These are phyloP conservation scores for Scolanthus callimorphus DNA, from an alignment of 92 coral and sea anemone species.

Conservation along the genomic window DNA sequence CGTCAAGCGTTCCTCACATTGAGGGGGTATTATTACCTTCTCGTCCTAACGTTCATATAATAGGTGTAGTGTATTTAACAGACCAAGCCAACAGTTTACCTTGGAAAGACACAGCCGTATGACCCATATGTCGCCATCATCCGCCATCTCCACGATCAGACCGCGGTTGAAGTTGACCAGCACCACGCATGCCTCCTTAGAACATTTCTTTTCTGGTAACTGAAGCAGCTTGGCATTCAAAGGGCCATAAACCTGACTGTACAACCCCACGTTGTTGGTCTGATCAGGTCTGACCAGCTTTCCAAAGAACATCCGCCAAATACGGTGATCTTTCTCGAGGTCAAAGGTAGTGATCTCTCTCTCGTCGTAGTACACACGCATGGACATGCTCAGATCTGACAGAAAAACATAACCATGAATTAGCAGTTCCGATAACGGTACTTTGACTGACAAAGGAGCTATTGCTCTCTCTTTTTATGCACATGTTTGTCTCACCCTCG, in stretches of 20 bases:
- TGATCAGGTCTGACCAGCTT: neutral
- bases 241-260: slow-evolving; percentile 37
- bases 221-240: slow-evolving; percentile 37
- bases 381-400: slow-evolving; percentile 13
- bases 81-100: no score
- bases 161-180: slow-evolving; percentile 53
- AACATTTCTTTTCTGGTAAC: slow-evolving; percentile 24
- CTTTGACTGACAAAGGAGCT: no score
- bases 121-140: slow-evolving; percentile 37
- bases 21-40: no score
- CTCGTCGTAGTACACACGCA: slow-evolving; percentile 27
- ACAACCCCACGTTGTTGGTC: slow-evolving; percentile 9
- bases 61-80: no score
- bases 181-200: slow-evolving; percentile 31
- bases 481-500: no score
- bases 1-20: no score
- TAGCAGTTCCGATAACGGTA: no score
- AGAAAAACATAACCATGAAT: neutral
- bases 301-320: slow-evolving; percentile 38
- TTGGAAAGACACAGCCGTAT: slow-evolving; percentile 38
- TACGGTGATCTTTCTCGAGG: slow-evolving; percentile 28
- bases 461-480: no score
- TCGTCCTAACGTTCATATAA: no score
- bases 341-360: slow-evolving; percentile 20
- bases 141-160: slow-evolving; percentile 43